These are phyloP conservation scores for Paramisgurnus dabryanus DNA, from an alignment of 2,113 vertebrate genomes.

Conservation along the genomic window DNA sequence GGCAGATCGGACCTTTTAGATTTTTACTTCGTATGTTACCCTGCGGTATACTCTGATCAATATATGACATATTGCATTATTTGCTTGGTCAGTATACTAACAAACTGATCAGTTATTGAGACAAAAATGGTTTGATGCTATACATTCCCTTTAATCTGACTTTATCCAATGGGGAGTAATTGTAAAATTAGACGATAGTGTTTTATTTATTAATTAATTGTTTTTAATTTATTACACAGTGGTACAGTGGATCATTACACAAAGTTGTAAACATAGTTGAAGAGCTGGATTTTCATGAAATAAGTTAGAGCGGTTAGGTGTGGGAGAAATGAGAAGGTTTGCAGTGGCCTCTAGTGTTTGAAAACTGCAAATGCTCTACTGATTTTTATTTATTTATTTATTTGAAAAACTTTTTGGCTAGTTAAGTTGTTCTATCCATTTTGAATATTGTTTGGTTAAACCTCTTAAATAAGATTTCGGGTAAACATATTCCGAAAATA, in stretches of 20 bases:
- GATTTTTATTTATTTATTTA: too few relatives aligned
- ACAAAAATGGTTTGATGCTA: neutral
- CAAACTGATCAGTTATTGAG: neutral
- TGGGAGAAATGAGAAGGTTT: slow-evolving; percentile 1
- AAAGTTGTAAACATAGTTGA: neutral
- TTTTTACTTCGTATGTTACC: neutral
- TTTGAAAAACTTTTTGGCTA: too few relatives aligned
- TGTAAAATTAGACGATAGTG: neutral
- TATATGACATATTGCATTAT: neutral
- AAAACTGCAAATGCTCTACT: slow-evolving; percentile 1
- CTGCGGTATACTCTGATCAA: neutral
- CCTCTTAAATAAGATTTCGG: too few relatives aligned
- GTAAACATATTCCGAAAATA: too few relatives aligned
- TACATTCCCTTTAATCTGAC: neutral
- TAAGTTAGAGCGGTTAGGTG: neutral
- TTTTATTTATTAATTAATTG: neutral
- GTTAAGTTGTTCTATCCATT: too few relatives aligned
- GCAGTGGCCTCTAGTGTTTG: slow-evolving; percentile 44
- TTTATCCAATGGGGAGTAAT: neutral
- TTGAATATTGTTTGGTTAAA: too few relatives aligned
- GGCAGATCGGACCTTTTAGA: neutral
- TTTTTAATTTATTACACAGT: neutral
- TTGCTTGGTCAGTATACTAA: slow-evolving; percentile 12
- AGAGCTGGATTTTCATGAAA: neutral
- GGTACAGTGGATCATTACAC: neutral